Percentiles rank a stretch among this genome's conserved stretches.
These are phyloP conservation scores for Anguilla japonica DNA, from an alignment of 2,113 vertebrate species.

Conservation along the genomic window DNA sequence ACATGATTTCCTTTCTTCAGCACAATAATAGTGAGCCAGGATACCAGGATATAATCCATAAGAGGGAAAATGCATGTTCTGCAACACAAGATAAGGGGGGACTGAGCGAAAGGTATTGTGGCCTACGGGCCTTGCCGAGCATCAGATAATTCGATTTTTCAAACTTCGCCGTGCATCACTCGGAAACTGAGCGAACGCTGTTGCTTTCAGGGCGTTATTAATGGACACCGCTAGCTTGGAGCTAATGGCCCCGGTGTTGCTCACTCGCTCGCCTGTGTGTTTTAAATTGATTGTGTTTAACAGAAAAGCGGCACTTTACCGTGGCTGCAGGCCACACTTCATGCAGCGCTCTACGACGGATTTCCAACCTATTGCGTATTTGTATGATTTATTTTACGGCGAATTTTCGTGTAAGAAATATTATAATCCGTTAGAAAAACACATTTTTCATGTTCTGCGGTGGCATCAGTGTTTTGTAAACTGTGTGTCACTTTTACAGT, in stretches of 20 bases:
- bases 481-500: background rate
- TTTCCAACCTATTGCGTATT: background rate
- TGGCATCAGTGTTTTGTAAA: background rate
- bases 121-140: too few relatives aligned
- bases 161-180: background rate
- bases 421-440: background rate
- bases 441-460: background rate
- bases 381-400: too few relatives aligned
- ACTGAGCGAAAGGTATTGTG: too few relatives aligned
- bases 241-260: background rate
- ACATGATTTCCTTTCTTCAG: too few relatives aligned
- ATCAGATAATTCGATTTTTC: too few relatives aligned
- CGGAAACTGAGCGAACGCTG: background rate
- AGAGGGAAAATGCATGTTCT: too few relatives aligned
- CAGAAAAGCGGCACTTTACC: background rate
- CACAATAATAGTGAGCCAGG: too few relatives aligned
- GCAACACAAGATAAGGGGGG: too few relatives aligned
- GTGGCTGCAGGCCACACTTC: background rate
- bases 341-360: background rate
- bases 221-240: background rate
- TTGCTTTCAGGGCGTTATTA: background rate
- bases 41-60: too few relatives aligned
- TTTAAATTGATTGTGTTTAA: background rate
- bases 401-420: too few relatives aligned
- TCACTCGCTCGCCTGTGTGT: background rate